Evolutionary conservation across 2,113 vertebrate species (phyloP), one percentile per base, ranked within the genome.

Genomic region (Xyrauchen texanus): DNA sequence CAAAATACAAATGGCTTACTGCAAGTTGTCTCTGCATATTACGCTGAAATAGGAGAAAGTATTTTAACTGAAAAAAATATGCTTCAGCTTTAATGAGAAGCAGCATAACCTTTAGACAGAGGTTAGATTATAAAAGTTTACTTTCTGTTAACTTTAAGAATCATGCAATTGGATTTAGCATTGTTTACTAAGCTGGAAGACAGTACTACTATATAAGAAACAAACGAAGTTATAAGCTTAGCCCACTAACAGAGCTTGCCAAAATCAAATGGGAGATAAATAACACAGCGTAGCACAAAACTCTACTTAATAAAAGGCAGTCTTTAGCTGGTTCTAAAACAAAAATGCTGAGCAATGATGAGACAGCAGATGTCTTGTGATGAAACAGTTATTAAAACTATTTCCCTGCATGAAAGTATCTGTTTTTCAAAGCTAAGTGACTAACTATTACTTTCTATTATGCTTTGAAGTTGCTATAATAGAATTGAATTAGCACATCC

Each of bases 261-360:
- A 63, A 51, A 58, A n/a, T 70, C 58, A 15, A 6, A 60, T 21
- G 13, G 13, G 34, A 64, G 61, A 70, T 64, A 55, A 52, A 63
- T 45, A 78, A 68, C 52, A 2, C 47, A 34, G 21, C 5, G 5
- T 7, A 68, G 45, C 10, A 51, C 60, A 53, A 63, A 63, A 63
- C 52, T n/a, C 21, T n/a, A 42, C 47, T 5, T 8, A 34, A 34
- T 34, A 7, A 7, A 62, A 77, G 58, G 58, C 52, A 21, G 8
- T 70, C 12, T 4, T 53, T 68, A 34, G 45, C 7, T 8, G 58
- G 44, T 68, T 34, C 21, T 52, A 10, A 34, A 34, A 6, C 60
- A 60, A 64, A 63, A 71, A 79, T 5, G 42, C 6, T 65, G 49
- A 34, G 60, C 16, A 71, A 64, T 46, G 11, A 7, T 10, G 2